Percentiles rank a stretch among this genome's conserved stretches.
Evolutionary conservation across 2,888 invertebrate genomes (phyloP).

Genomic region (Temnothorax rugatulus): DNA sequence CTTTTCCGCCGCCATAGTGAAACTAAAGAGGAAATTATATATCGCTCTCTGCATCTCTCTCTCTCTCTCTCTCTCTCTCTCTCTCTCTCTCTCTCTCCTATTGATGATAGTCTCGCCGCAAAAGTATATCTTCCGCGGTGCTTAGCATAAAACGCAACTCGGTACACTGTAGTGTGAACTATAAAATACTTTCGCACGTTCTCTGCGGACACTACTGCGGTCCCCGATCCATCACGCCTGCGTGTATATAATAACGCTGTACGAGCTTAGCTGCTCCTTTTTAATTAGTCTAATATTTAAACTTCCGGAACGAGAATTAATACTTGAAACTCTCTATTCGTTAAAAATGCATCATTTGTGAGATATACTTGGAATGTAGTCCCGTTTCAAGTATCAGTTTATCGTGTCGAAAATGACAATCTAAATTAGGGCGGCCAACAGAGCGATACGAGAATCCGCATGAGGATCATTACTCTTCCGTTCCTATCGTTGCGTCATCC

Average conservation of each 20-base stretch:
- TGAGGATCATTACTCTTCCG: constrained; percentile 16
- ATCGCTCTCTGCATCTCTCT: background rate
- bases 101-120: constrained; percentile 23
- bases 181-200: constrained; percentile 29
- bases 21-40: constrained; percentile 30
- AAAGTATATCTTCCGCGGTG: constrained; percentile 19
- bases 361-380: background rate
- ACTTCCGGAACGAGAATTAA: background rate
- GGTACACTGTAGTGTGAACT: background rate
- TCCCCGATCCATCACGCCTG: background rate
- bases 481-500: background rate
- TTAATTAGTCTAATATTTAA: constrained; percentile 30
- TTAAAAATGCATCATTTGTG: background rate
- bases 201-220: constrained; percentile 4
- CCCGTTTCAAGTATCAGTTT: background rate
- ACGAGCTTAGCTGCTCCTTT: background rate
- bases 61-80: no score
- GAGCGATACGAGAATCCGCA: constrained; percentile 18
- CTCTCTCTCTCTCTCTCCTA: background rate
- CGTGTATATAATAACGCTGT: background rate
- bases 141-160: constrained; percentile 28
- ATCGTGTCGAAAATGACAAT: background rate
- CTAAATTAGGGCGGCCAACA: background rate
- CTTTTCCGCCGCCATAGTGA: background rate
- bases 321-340: background rate